phyloP scores from a whole-genome alignment of 2,888 invertebrate species.

The Octonoba sinensis region DNA sequence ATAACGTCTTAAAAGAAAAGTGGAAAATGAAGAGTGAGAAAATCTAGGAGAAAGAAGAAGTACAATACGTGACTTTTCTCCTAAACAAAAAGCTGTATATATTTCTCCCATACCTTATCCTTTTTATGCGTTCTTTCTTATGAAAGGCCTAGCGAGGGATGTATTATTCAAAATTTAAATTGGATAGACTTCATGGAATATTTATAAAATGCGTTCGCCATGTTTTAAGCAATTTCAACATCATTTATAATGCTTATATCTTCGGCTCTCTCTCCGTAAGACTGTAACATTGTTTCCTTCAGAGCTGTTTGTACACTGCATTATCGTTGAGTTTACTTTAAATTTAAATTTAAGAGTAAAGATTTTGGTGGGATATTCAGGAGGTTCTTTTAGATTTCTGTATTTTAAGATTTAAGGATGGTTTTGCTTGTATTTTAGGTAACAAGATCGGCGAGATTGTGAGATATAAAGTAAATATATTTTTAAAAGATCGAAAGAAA shows the following conservation, averaged over 20 bases:
- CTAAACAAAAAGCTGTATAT: constrained; percentile 35
- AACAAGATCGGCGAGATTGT: no score
- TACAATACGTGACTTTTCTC: constrained; percentile 44
- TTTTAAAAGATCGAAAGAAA: no score
- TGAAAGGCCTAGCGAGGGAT: constrained; percentile 20
- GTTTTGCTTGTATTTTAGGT: no score
- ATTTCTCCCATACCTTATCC: constrained; percentile 30
- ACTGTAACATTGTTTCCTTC: no score
- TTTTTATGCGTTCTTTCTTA: constrained; percentile 15
- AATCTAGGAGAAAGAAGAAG: constrained; percentile 18
- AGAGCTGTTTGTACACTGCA: no score
- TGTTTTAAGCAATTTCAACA: constrained; percentile 52
- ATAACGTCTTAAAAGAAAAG: constrained; percentile 25
- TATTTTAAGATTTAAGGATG: no score
- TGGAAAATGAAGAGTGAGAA: constrained; percentile 20
- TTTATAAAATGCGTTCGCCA: constrained; percentile 34
- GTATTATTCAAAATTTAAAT: constrained; percentile 64
- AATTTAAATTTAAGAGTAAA: no score
- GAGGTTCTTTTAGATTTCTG: no score
- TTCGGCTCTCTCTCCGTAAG: neutral
- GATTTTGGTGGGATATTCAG: no score
- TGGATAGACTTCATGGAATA: constrained; percentile 60
- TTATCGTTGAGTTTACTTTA: no score
- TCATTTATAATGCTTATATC: constrained; percentile 55
- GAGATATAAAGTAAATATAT: no score